Percentiles rank a stretch among this genome's conserved stretches.
These are phyloP conservation scores for Palythoa grandiflora DNA, from an alignment of 92 coral and sea anemone genomes.

Conservation along the genomic window DNA sequence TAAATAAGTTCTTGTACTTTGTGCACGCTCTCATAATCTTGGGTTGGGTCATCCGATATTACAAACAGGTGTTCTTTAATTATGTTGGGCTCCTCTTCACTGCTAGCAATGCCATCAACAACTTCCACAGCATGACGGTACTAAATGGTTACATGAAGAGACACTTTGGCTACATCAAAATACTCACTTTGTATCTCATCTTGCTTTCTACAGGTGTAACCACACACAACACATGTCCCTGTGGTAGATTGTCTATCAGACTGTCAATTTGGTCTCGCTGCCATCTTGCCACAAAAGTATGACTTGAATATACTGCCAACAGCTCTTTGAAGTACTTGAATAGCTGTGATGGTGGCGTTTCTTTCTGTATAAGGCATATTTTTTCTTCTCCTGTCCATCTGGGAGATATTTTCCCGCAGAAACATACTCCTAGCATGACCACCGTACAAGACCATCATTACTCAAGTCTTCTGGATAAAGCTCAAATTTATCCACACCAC, in stretches of 20 bases:
- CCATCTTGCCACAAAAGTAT: background rate
- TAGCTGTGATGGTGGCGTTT: background rate
- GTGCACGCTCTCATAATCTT: background rate
- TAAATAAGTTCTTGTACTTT: background rate
- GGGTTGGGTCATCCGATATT: conserved; percentile 4
- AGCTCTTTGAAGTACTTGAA: background rate
- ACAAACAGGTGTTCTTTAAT: background rate
- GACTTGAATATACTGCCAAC: background rate
- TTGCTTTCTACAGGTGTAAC: background rate
- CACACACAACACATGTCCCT: background rate
- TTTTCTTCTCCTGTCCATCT: conserved; percentile 7
- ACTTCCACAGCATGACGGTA: background rate
- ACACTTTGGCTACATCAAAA: background rate
- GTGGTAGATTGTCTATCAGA: background rate
- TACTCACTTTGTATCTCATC: background rate
- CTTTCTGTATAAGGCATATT: background rate
- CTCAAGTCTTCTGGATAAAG: background rate
- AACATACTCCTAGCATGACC: conserved; percentile 11
- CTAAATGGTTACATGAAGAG: conserved; percentile 1
- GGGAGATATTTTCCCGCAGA: background rate
- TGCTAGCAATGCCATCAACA: background rate
- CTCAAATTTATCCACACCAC: conserved; percentile 31
- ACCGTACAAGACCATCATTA: background rate
- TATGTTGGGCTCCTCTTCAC: conserved; percentile 8
- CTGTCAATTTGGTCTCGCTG: background rate